Evolutionary conservation across 92 coral and sea anemone species (phyloP).

Genomic region (Palythoa heliodiscus): DNA sequence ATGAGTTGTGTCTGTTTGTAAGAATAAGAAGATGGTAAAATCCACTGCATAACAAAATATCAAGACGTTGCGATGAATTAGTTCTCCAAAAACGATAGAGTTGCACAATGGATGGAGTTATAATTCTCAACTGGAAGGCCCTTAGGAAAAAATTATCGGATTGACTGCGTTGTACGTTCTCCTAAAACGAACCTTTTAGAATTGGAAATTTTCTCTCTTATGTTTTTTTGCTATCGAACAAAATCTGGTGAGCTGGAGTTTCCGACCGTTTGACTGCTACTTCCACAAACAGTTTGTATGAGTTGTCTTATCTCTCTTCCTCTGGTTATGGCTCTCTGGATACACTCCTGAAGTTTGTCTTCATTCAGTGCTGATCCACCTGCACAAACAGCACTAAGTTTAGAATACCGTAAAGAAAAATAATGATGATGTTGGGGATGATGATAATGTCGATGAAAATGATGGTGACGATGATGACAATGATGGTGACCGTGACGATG

Average conservation of each 20-base stretch:
- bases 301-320: constrained; percentile 76
- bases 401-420: neutral
- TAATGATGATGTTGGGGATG: neutral
- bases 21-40: too few relatives aligned
- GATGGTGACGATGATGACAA: neutral
- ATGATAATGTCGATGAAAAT: neutral
- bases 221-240: neutral
- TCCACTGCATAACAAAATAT: too few relatives aligned
- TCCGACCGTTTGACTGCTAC: neutral
- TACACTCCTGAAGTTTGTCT: constrained; percentile 83
- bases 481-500: neutral
- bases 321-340: constrained; percentile 66
- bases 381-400: neutral
- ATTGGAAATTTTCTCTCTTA: neutral
- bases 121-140: too few relatives aligned
- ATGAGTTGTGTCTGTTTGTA: too few relatives aligned
- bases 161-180: too few relatives aligned
- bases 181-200: neutral
- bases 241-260: constrained; percentile 20
- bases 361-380: constrained; percentile 78
- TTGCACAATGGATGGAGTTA: too few relatives aligned
- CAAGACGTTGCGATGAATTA: too few relatives aligned
- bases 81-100: too few relatives aligned
- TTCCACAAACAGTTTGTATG: constrained; percentile 67
- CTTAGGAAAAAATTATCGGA: too few relatives aligned